Base-by-base conservation (phyloP, 2,888 invertebrate genomes). In the Lottia scabra region DNA sequence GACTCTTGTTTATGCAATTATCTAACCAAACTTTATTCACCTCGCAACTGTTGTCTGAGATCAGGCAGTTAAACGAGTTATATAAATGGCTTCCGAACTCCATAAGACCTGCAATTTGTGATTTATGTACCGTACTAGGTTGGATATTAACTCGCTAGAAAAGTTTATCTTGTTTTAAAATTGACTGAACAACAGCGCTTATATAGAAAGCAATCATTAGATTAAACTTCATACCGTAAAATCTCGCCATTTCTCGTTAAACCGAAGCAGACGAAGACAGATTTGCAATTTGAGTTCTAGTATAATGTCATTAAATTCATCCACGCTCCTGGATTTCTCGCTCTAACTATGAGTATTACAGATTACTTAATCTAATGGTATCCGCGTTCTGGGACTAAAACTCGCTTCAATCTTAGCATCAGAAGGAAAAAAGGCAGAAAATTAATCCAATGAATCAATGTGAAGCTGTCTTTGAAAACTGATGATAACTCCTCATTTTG, bases 121-220 rank as follows among this genome's bases (percentile, higher is more conserved):
- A 56, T 56, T 56, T 56, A 56, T 56, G 19, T 56, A 13, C 23
- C 19, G 56, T 56, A 23, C 10, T 13, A 56, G 19, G 56, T 12
- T 23, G 56, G 19, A 23, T 56, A 56, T 56, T 56, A 56, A 56
- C 56, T 23, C 56, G 56, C 23, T 12, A 56, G 56, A 23, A 56
- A 19, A 56, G 19, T 56, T 56, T 56, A 56, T 56, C 56, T 23
- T 23, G 56, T 56, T 56, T 56, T 56, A 56, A 56, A 56, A 56
- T 56, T 56, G 56, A 56, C 19, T 56, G 56, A 56, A 56, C 56
- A 56, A 19, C 56, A 56, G 23, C 56, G 23, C 19, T 56, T 19
- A 56, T 56, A 23, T 56, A 56, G 56, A 56, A 56, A 56, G 56
- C 56, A 56, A 56, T 56, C 56, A 56, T 56, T 56, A 56, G 56